A percentile compares a stretch with the other conserved stretches of the same genome.
Evolutionary conservation across 2,113 vertebrate genomes (phyloP).

Genomic region (Buteo buteo): DNA sequence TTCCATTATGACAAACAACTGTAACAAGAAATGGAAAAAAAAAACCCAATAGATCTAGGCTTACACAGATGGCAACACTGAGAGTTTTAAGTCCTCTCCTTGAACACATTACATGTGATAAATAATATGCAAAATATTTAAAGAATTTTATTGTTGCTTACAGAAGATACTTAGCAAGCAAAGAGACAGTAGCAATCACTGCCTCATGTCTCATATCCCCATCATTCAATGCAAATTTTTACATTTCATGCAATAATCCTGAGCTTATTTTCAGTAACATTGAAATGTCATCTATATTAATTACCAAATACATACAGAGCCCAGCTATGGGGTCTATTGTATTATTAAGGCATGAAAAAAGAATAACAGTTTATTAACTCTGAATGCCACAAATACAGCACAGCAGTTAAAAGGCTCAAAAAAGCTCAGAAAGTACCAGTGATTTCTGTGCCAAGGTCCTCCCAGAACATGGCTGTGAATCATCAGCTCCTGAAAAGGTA

Average conservation of each 20-base stretch:
- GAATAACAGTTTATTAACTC: slow-evolving; percentile 62
- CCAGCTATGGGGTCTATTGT: slow-evolving; percentile 38
- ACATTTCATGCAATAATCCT: slow-evolving; percentile 66
- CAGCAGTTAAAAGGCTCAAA: slow-evolving; percentile 61
- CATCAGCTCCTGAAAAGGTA: slow-evolving; percentile 44
- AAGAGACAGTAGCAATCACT: slow-evolving; percentile 54
- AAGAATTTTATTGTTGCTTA: slow-evolving; percentile 68
- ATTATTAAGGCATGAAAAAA: slow-evolving; percentile 67
- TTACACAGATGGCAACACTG: slow-evolving; percentile 60
- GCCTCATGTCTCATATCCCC: slow-evolving; percentile 59
- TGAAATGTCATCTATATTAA: slow-evolving; percentile 61
- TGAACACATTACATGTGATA: slow-evolving; percentile 65
- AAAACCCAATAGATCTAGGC: slow-evolving; percentile 23
- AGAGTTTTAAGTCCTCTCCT: slow-evolving; percentile 51
- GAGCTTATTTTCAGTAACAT: slow-evolving; percentile 68
- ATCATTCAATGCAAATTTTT: slow-evolving; percentile 63
- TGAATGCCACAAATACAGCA: slow-evolving; percentile 57
- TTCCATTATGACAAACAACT: slow-evolving; percentile 60
- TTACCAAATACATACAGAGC: slow-evolving; percentile 62
- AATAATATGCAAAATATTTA: slow-evolving; percentile 66
- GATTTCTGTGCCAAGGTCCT: slow-evolving; percentile 46
- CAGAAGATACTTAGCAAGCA: slow-evolving; percentile 66
- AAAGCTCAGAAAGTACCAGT: slow-evolving; percentile 60
- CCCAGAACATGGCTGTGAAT: slow-evolving; percentile 24
- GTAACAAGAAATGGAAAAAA: slow-evolving; percentile 53